Evolutionary conservation across 2,113 vertebrate genomes (phyloP), one percentile per base, ranked within the genome.

Genomic region (Trachemys scripta): DNA sequence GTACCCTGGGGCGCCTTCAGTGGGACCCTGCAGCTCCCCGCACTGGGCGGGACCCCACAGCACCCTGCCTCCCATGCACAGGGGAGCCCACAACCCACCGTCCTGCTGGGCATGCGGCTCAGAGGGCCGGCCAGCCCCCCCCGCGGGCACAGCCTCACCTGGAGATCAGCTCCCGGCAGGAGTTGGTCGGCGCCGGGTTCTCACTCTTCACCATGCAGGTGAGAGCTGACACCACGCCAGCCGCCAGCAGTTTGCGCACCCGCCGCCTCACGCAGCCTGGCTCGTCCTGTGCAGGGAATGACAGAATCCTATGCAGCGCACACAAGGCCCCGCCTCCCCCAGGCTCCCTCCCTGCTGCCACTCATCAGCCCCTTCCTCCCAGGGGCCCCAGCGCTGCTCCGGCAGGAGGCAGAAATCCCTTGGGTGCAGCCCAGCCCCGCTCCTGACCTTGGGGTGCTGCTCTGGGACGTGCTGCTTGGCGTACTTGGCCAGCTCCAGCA

Each of bases 401-500:
- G 7, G 7, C 35, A 14, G 14, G 42, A 35, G 6, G 53, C 11
- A 9, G 0, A 19, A n/a, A 19, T 5, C 13, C 24, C 45, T 53
- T 0, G 1, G n/a, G 12, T 6, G 9, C 4, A 82, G 4, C 59
- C 0, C 0, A 10, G 1, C 3, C 7, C 79, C 80, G 22, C 50
- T 1, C 69, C 95, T 92, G 94, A 99, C 99, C 99, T 99, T 99
- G 4, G 99, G 99, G 96, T 99, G 99, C 95, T 99, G 99, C 97
- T 99, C 99, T 0, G 99, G 99, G 12, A 99, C 98, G 7, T 99
- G 99, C 97, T 99, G 99, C 97, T 99, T 99, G 94, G 99, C 99
- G 0, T 99, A 99, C 95, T 99, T 99, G 82, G 99, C 99, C 95
- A 99, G 98, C 97, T 99, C 99, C 95, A 99, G 98, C 99, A 99